Percentiles rank a stretch among this genome's conserved stretches.
phyloP scores from a whole-genome alignment of 2,113 vertebrate genomes.

The Eptesicus fuscus region DNA sequence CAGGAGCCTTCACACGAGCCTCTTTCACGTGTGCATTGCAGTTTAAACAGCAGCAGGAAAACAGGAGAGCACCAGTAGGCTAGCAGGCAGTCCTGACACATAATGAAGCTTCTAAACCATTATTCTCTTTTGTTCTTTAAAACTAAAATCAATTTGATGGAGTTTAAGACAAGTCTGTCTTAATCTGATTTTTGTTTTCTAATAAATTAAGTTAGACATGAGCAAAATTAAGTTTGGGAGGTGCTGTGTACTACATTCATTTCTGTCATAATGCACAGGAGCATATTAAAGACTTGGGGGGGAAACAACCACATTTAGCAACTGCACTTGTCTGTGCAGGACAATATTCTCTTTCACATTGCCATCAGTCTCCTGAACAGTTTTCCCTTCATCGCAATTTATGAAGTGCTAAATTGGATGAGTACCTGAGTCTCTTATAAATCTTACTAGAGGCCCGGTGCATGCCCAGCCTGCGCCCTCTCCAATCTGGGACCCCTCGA shows the following conservation, averaged over 20 bases:
- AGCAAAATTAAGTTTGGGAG: neutral
- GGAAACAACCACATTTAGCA: neutral
- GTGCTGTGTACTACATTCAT: fast-evolving
- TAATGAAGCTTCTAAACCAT: neutral
- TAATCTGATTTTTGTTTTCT: neutral
- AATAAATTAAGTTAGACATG: neutral
- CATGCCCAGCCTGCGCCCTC: too few relatives aligned
- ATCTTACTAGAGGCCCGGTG: too few relatives aligned
- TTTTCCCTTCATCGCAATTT: neutral
- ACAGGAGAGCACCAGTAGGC: neutral
- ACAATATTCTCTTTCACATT: neutral
- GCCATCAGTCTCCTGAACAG: neutral
- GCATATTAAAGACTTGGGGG: neutral
- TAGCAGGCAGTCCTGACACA: neutral
- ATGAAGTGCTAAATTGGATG: neutral
- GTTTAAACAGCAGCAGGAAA: neutral
- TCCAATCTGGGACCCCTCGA: too few relatives aligned
- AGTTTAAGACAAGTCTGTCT: neutral
- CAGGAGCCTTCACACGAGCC: neutral
- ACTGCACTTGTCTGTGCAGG: too few relatives aligned
- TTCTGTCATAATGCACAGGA: neutral
- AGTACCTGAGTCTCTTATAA: neutral
- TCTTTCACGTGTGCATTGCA: neutral
- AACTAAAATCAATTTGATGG: neutral
- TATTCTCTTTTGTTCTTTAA: neutral